Percentiles rank a stretch among this genome's conserved stretches.
Conservation (phyloP, 2,888 invertebrate species). For the Oeneis ivallda region DNA sequence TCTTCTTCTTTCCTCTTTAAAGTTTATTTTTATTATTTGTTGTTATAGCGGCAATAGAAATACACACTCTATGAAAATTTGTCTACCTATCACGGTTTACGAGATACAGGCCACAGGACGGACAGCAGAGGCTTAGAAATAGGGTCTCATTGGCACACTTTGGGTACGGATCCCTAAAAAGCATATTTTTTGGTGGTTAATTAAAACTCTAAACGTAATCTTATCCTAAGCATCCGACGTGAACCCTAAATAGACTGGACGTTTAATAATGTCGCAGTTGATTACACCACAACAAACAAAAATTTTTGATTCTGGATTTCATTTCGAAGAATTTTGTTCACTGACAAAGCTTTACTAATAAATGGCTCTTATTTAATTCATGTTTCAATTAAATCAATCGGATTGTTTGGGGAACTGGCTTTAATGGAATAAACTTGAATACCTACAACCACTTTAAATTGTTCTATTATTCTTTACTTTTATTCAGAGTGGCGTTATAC, state of each 20-base stretch:
- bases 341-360: slow-evolving; percentile 4
- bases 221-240: not conserved
- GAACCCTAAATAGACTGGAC: not conserved
- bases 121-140: no score
- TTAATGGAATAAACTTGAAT: slow-evolving; percentile 17
- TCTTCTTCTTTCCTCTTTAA: no score
- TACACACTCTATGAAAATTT: no score
- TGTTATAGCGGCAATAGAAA: no score
- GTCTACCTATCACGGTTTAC: no score
- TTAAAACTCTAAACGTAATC: no score
- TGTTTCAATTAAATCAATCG: slow-evolving; percentile 18
- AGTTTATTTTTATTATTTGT: no score
- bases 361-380: slow-evolving; percentile 22
- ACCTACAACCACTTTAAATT: slow-evolving; percentile 14
- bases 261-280: not conserved
- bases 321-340: not conserved
- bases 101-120: no score
- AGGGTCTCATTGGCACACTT: no score
- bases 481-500: slow-evolving; percentile 1
- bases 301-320: not conserved
- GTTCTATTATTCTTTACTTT: slow-evolving; percentile 13
- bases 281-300: slow-evolving; percentile 1
- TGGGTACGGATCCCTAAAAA: no score
- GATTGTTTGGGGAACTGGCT: slow-evolving; percentile 22
- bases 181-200: no score